Evolutionary conservation across 2,797 vertebrate species (phyloP).

Genomic region (Characodon lateralis): DNA sequence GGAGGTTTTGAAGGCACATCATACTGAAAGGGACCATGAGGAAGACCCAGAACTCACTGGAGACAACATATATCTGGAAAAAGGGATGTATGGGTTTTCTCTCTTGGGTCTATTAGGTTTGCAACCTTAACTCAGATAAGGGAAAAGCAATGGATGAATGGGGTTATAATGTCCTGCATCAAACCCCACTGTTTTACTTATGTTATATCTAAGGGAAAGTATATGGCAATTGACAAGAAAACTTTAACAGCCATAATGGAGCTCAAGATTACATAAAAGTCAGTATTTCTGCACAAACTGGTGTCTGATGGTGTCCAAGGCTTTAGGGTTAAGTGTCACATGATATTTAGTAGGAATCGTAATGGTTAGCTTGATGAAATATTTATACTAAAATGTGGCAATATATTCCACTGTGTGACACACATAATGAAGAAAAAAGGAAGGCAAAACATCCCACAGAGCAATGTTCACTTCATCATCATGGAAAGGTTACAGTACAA

Average conservation of each 20-base stretch:
- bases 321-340: constrained; percentile 39
- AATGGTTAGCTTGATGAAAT: constrained; percentile 54
- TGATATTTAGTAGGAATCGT: constrained; percentile 41
- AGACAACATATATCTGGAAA: not conserved
- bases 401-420: constrained; percentile 26
- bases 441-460: not conserved
- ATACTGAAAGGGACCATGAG: not conserved
- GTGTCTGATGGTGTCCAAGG: constrained; percentile 42
- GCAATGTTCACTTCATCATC: not conserved
- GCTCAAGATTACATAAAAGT: constrained; percentile 44
- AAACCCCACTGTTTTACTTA: constrained; percentile 5
- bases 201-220: constrained; percentile 7
- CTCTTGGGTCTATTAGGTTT: not conserved
- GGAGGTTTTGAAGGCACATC: not conserved
- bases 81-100: not conserved
- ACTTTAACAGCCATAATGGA: constrained; percentile 33
- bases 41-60: not conserved
- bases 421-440: constrained; percentile 5
- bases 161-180: not conserved
- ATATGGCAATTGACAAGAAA: constrained; percentile 39
- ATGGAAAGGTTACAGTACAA: not conserved
- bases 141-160: not conserved
- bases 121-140: not conserved
- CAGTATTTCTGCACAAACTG: constrained; percentile 41
- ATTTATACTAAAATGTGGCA: constrained; percentile 50